Conservation (phyloP, 2,888 invertebrate species). For the Eupsilia transversa region DNA sequence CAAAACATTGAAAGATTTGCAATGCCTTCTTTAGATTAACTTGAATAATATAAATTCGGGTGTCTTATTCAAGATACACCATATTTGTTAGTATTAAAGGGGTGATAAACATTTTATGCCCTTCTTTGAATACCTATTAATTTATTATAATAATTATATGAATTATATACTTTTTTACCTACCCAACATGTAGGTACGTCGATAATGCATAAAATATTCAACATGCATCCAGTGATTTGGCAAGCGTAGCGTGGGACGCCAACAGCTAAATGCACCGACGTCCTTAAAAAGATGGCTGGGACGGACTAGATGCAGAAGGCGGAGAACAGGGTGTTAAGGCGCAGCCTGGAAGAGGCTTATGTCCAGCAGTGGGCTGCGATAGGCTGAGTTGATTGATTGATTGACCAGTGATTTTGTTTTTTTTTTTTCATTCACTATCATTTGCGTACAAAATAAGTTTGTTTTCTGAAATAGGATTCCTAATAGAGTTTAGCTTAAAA, state of each 20-base stretch:
- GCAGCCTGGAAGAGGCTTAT: background rate
- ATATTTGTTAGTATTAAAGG: conserved; percentile 20
- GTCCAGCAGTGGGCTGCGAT: background rate
- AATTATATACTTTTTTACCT: conserved; percentile 69
- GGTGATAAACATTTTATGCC: conserved; percentile 75
- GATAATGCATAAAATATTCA: conserved; percentile 35
- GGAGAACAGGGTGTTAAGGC: background rate
- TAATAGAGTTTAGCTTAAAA: background rate
- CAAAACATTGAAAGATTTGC: background rate
- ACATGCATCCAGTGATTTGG: conserved; percentile 4
- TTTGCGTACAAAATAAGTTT: background rate
- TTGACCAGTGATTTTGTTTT: no score
- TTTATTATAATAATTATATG: no score
- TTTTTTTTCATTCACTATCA: no score
- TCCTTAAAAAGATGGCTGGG: background rate
- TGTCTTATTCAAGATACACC: background rate
- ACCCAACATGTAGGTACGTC: background rate
- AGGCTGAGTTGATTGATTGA: background rate
- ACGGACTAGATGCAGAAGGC: background rate
- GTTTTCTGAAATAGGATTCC: background rate
- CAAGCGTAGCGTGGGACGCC: background rate
- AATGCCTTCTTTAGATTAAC: background rate
- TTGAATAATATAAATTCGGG: background rate
- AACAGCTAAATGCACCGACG: background rate
- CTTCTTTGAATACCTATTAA: conserved; percentile 63